A percentile compares a stretch with the other conserved stretches of the same genome.
phyloP scores from a whole-genome alignment of 2,888 invertebrate species.

The Drosophila macrospina region DNA sequence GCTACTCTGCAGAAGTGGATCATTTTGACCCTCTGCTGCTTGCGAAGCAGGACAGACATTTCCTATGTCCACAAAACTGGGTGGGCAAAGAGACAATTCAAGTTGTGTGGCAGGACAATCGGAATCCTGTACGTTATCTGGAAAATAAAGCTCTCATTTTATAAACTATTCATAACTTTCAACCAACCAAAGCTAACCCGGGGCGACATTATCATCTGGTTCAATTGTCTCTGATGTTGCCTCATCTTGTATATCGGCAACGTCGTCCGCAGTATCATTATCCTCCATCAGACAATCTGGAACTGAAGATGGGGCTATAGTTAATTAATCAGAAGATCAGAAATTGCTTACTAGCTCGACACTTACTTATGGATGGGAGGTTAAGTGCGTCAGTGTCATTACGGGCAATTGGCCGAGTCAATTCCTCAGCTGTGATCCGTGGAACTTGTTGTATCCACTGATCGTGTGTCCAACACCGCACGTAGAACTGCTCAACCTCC shows the following conservation, averaged over 20 bases:
- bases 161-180: background rate
- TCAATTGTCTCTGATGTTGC: background rate
- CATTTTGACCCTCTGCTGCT: constrained; percentile 19
- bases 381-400: background rate
- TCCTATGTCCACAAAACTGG: constrained; percentile 52
- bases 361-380: background rate
- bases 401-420: background rate
- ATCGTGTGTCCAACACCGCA: constrained; percentile 57
- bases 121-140: background rate
- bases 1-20: constrained; percentile 46
- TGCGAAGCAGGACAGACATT: constrained; percentile 30
- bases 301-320: background rate
- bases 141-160: background rate
- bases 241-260: background rate
- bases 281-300: constrained; percentile 25
- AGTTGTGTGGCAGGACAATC: constrained; percentile 51
- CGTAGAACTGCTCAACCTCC: constrained; percentile 41
- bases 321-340: no score
- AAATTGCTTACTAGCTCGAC: background rate
- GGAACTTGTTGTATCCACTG: constrained; percentile 55
- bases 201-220: background rate
- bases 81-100: background rate
- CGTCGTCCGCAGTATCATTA: background rate
- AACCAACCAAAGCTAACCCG: background rate
- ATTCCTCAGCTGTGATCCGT: constrained; percentile 19